These are phyloP conservation scores for Penaeus monodon DNA, from an alignment of 2,888 invertebrate species.

Conservation along the genomic window DNA sequence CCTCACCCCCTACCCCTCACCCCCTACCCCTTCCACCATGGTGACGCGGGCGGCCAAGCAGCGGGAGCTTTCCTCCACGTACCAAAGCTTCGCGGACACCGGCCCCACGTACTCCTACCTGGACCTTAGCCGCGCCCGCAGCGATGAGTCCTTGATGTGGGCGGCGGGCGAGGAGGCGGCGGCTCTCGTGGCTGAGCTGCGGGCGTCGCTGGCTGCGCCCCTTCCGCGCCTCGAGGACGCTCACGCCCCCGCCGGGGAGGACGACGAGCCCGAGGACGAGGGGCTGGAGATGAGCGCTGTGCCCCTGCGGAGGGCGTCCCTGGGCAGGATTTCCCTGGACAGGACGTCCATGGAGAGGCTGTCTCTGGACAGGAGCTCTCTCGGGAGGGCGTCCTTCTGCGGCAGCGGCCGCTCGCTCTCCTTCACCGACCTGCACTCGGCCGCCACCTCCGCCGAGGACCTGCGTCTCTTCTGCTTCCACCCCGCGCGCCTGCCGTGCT, in stretches of 20 bases:
- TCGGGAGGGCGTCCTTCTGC: constrained; percentile 41
- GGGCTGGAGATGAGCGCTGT: constrained; percentile 19
- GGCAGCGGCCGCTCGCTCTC: constrained; percentile 42
- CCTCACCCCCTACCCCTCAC: background rate
- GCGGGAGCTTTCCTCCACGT: constrained; percentile 57
- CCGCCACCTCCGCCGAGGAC: constrained; percentile 52
- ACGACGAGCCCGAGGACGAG: constrained; percentile 33
- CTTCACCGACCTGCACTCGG: constrained; percentile 62
- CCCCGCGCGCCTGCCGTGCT: constrained; percentile 47
- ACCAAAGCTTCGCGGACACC: constrained; percentile 61
- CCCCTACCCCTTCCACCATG: constrained; percentile 27
- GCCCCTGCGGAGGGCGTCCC: constrained; percentile 8
- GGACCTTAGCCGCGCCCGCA: constrained; percentile 59
- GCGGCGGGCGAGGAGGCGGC: constrained; percentile 63
- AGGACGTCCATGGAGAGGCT: constrained; percentile 13
- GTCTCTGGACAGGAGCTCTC: constrained; percentile 41
- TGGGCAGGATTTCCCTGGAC: constrained; percentile 29
- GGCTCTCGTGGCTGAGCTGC: constrained; percentile 58
- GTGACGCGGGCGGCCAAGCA: constrained; percentile 52
- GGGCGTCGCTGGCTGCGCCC: constrained; percentile 55
- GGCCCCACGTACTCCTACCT: constrained; percentile 61
- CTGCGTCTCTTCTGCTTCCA: constrained; percentile 44
- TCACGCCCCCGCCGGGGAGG: background rate
- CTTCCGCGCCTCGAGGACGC: constrained; percentile 29
- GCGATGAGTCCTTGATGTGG: constrained; percentile 63